These are phyloP conservation scores for Phoxinus phoxinus DNA, from an alignment of 2,113 vertebrate genomes.

Conservation along the genomic window DNA sequence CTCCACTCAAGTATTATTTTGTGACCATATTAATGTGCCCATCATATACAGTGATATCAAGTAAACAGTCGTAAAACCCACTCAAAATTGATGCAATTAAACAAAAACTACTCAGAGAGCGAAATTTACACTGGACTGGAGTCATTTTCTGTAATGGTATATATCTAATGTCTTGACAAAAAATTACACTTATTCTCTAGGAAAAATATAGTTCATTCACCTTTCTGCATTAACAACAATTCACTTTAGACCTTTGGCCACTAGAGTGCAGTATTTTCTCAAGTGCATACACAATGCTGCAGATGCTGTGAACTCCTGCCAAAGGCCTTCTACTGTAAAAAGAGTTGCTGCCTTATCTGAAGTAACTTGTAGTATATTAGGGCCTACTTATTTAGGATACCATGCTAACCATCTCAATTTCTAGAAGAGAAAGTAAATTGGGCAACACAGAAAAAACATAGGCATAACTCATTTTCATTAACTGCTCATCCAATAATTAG, in stretches of 20 bases:
- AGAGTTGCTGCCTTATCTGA: background rate
- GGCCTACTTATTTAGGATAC: background rate
- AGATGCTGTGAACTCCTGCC: background rate
- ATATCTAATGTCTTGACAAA: background rate
- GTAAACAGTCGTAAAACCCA: too few relatives aligned
- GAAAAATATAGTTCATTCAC: background rate
- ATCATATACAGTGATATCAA: too few relatives aligned
- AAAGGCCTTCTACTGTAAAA: background rate
- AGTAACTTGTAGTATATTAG: background rate
- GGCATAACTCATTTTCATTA: too few relatives aligned
- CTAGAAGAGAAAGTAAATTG: background rate
- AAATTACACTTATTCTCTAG: background rate
- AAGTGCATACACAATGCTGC: background rate
- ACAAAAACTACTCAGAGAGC: too few relatives aligned
- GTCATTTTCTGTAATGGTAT: background rate
- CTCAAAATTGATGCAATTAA: too few relatives aligned
- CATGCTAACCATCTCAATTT: background rate
- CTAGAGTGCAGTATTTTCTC: conserved; percentile 63
- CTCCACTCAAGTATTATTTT: too few relatives aligned
- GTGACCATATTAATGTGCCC: too few relatives aligned
- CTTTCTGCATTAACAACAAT: background rate
- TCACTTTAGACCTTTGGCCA: conserved; percentile 60
- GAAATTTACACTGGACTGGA: too few relatives aligned
- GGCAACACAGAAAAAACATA: background rate
- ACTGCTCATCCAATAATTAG: too few relatives aligned